Evolutionary conservation across 2,113 vertebrate species (phyloP), one percentile per base, ranked within the genome.

Genomic region (Agelaius tricolor): DNA sequence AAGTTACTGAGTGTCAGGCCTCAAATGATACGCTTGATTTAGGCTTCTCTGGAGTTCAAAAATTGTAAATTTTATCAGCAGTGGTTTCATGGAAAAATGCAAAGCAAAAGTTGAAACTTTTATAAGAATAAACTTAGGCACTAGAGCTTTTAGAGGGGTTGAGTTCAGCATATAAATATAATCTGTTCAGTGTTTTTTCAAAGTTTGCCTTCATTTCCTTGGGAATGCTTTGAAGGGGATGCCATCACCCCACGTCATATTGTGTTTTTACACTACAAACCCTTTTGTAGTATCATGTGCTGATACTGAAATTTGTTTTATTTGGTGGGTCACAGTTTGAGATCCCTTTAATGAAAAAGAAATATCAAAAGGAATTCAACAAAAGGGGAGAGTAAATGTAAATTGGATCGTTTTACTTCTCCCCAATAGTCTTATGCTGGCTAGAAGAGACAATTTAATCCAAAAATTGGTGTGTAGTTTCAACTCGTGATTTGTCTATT

Each of bases 41-140:
- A 94, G 92, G 54, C 62, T 95, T 95, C 88, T 92, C 81, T 77
- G 22, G 86, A 95, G 94, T 91, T 97, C 72, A 89, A 22, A 93
- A 92, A 88, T 68, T 55, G 76, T 95, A 91, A 94, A 91, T 96
- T 96, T 90, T 95, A 95, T 95, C 94, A 94, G 78, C 71, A 65
- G 71, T 59, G 73, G 65, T 92, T 95, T 83, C 15, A 52, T 61
- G 67, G 67, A 81, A 95, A 87, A 87, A 95, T 62, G 44, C 51
- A 84, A 84, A 89, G 68, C 46, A 54, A n/a, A 92, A 92, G 62
- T 86, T 65, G 57, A 87, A 90, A 44, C 31, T 51, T 65, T 22
- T 57, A 44, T 7, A 69, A 77, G 74, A 73, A 68, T 66, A 72
- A 83, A 57, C 27, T 69, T 61, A 20, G 61, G 49, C 46, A 33